Conservation (phyloP, 2,113 vertebrate species). For the Pantherophis guttatus region DNA sequence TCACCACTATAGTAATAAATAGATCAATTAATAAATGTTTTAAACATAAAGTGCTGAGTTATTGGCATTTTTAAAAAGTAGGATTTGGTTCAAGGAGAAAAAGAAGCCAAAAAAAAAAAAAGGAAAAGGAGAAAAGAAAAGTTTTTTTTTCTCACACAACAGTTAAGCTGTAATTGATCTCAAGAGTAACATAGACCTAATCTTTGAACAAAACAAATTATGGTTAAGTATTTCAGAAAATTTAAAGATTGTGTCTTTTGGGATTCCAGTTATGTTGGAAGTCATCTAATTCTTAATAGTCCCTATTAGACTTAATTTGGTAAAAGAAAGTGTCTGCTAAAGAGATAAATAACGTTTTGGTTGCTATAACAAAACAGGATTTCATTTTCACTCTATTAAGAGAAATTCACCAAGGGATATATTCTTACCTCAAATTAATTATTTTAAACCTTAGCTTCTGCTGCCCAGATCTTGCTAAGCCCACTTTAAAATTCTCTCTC, state of each 20-base stretch:
- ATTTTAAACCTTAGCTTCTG: neutral
- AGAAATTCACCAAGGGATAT: constrained; percentile 19
- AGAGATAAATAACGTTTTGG: constrained; percentile 45
- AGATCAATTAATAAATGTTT: neutral
- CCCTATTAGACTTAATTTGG: constrained; percentile 48
- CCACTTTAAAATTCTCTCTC: neutral
- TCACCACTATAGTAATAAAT: constrained; percentile 2
- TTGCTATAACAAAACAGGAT: neutral
- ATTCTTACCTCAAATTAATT: neutral
- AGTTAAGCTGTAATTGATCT: constrained; percentile 54
- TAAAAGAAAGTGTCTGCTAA: constrained; percentile 26
- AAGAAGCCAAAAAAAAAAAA: no score
- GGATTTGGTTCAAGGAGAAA: neutral
- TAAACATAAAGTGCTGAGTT: constrained; percentile 27
- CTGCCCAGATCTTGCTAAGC: neutral
- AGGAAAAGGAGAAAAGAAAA: neutral
- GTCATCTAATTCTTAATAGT: constrained; percentile 35
- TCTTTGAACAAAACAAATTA: constrained; percentile 58
- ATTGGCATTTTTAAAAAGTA: constrained; percentile 22
- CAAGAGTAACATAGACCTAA: constrained; percentile 40
- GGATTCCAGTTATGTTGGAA: constrained; percentile 40
- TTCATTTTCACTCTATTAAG: constrained; percentile 37
- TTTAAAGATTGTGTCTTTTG: constrained; percentile 50
- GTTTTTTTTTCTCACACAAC: constrained; percentile 34
- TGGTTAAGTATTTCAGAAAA: constrained; percentile 62